Evolutionary conservation across 2,113 vertebrate genomes (phyloP).

Genomic region (Phalacrocorax brasilianus): DNA sequence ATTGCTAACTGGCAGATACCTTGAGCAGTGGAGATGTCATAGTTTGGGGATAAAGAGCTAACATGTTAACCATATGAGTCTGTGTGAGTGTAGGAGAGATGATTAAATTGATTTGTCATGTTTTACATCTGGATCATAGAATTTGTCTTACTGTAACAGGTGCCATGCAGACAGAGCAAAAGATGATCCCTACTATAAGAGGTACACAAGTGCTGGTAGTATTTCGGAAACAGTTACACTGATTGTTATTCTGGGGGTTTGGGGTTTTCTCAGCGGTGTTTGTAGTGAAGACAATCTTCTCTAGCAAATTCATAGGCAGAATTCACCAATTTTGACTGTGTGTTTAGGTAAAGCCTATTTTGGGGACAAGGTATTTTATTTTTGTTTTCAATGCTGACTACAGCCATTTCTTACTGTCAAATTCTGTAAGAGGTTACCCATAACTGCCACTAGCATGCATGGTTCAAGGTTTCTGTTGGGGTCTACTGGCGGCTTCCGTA

Average conservation of each 20-base stretch:
- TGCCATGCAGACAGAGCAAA: not conserved
- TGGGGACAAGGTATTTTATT: not conserved
- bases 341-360: not conserved
- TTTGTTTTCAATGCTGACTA: not conserved
- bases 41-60: not conserved
- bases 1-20: not conserved
- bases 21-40: not conserved
- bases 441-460: not conserved
- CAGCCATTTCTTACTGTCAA: not conserved
- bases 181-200: not conserved
- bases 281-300: not conserved
- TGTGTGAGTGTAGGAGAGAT: not conserved
- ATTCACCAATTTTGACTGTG: not conserved
- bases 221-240: not conserved
- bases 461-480: not conserved
- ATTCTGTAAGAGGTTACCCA: not conserved
- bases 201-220: too few relatives aligned
- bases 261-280: not conserved
- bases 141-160: not conserved
- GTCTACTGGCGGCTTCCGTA: not conserved
- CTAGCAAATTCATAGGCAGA: not conserved
- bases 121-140: accelerated
- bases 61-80: not conserved
- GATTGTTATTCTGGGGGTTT: not conserved
- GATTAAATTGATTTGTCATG: not conserved